These are phyloP conservation scores for Zoanthus gigantus DNA, from an alignment of 92 coral and sea anemone species.

Conservation along the genomic window DNA sequence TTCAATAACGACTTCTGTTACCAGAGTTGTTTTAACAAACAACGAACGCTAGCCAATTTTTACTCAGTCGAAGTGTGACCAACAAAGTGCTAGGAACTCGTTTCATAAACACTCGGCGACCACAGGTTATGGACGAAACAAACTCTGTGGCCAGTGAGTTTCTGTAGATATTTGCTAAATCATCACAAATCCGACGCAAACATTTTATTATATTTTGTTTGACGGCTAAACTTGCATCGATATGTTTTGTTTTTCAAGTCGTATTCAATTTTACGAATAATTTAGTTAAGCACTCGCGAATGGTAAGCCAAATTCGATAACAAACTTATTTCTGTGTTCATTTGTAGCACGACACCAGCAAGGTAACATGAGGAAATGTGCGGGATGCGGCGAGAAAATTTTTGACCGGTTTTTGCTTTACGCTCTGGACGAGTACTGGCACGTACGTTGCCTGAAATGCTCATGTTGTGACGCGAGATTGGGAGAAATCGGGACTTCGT, in stretches of 20 bases:
- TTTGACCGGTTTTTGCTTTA: conserved; percentile 90
- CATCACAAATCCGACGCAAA: conserved; percentile 45
- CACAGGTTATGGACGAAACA: conserved; percentile 33
- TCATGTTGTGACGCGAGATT: conserved; percentile 95
- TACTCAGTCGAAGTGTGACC: conserved; percentile 71
- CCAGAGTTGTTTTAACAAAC: conserved; percentile 88
- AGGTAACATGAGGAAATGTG: conserved; percentile 81
- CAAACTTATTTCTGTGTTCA: conserved; percentile 37
- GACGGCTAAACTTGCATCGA: conserved; percentile 27
- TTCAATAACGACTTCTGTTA: conserved; percentile 87
- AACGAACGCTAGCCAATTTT: conserved; percentile 75
- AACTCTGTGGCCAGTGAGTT: conserved; percentile 42
- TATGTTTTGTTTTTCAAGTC: conserved; percentile 23
- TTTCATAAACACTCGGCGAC: neutral
- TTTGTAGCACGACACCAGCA: conserved; percentile 77
- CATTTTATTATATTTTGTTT: conserved; percentile 25
- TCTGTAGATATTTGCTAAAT: conserved; percentile 10
- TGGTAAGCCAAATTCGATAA: neutral
- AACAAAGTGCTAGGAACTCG: conserved; percentile 52
- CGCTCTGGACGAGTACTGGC: conserved; percentile 99
- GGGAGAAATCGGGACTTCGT: conserved; percentile 96
- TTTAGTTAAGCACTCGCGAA: conserved; percentile 20
- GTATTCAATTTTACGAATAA: conserved; percentile 28
- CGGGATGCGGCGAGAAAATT: conserved; percentile 94
- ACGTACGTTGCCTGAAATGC: conserved; percentile 93